Percentiles rank a stretch among this genome's conserved stretches.
Evolutionary conservation across 2,113 vertebrate genomes (phyloP).

Genomic region (Cathartes aura): DNA sequence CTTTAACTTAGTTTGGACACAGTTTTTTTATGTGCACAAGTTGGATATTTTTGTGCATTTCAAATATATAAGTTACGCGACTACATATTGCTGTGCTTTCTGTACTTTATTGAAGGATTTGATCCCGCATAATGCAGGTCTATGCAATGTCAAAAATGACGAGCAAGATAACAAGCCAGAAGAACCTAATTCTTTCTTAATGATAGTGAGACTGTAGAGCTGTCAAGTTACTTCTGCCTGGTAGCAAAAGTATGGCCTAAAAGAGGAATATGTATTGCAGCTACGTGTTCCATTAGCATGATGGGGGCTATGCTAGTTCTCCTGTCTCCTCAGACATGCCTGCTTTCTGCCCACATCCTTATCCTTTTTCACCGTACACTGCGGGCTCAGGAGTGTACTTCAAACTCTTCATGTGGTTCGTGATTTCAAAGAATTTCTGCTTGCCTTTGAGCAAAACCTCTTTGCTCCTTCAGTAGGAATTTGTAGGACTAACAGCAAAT

Average conservation of each 20-base stretch:
- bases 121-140: neutral
- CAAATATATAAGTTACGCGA: neutral
- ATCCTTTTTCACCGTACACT: neutral
- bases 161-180: neutral
- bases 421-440: neutral
- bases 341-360: slow-evolving; percentile 9
- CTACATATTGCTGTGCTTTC: neutral
- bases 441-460: neutral
- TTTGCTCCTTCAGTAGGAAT: neutral
- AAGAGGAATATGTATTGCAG: neutral
- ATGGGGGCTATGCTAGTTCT: neutral
- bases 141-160: neutral
- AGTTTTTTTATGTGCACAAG: neutral
- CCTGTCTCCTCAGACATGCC: neutral
- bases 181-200: neutral
- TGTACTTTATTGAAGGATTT: neutral
- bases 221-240: slow-evolving; percentile 6
- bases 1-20: neutral
- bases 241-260: neutral
- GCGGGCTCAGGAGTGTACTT: neutral
- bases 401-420: neutral
- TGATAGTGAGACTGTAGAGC: neutral
- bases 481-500: neutral
- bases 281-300: neutral
- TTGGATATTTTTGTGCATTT: neutral